These are phyloP conservation scores for Orthosia gothica DNA, from an alignment of 2,888 invertebrate genomes.

Conservation along the genomic window DNA sequence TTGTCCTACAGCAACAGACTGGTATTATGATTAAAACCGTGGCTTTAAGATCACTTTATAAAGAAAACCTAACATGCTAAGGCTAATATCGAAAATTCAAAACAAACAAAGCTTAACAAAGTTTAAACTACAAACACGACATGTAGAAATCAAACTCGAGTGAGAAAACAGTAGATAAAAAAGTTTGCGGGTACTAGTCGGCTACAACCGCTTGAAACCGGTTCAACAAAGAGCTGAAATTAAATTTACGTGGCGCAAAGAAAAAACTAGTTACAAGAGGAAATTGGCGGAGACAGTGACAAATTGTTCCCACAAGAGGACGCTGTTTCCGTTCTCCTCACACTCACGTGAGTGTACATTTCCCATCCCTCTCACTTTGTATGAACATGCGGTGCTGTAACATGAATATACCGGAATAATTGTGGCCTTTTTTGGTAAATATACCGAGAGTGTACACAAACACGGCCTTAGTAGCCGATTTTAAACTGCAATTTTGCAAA, in stretches of 20 bases:
- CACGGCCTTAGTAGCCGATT: slow-evolving; percentile 49
- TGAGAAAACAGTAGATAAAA: slow-evolving; percentile 58
- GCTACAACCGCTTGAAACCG: slow-evolving; percentile 82
- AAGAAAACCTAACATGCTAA: background rate
- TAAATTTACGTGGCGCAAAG: slow-evolving; percentile 90
- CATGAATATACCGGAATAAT: slow-evolving; percentile 80
- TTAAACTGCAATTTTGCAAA: slow-evolving; percentile 61
- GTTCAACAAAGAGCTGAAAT: slow-evolving; percentile 88
- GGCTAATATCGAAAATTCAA: slow-evolving; percentile 1
- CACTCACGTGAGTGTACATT: slow-evolving; percentile 71
- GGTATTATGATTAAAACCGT: background rate
- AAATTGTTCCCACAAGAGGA: slow-evolving; percentile 88
- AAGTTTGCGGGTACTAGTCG: slow-evolving; percentile 68
- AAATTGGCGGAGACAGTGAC: slow-evolving; percentile 91
- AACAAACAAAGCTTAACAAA: slow-evolving; percentile 23
- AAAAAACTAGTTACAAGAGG: slow-evolving; percentile 91
- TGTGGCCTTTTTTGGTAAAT: slow-evolving; percentile 73
- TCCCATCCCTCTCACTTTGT: slow-evolving; percentile 69
- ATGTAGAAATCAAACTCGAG: slow-evolving; percentile 47
- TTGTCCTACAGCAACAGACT: background rate
- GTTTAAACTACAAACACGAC: slow-evolving; percentile 25
- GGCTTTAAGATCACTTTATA: background rate
- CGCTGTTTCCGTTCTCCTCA: slow-evolving; percentile 75
- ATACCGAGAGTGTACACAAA: slow-evolving; percentile 54
- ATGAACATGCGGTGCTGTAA: slow-evolving; percentile 74